A percentile compares a stretch with the other conserved stretches of the same genome.
phyloP scores from a whole-genome alignment of 2,888 invertebrate species.

The Phasia obesa region DNA sequence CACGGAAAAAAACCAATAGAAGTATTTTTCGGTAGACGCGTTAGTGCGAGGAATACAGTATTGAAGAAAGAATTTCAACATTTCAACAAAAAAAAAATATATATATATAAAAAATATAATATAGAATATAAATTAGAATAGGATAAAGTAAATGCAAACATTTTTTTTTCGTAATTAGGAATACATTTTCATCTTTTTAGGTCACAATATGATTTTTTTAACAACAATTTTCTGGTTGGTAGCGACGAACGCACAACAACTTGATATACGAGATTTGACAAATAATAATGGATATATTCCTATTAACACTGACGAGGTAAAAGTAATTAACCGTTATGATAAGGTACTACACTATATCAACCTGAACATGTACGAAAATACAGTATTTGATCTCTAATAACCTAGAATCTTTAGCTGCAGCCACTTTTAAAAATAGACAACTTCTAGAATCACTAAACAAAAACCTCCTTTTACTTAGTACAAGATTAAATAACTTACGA shows the following conservation, averaged over 20 bases:
- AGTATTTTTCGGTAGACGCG: no score
- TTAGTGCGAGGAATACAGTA: constrained; percentile 9
- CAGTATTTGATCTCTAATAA: background rate
- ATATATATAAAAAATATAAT: background rate
- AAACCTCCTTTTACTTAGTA: constrained; percentile 45
- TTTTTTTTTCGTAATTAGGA: background rate
- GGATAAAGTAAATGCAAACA: background rate
- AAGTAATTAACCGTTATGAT: no score
- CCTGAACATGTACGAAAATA: background rate
- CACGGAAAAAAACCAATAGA: background rate
- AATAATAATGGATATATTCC: background rate
- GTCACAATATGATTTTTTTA: no score
- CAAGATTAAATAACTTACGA: constrained; percentile 37
- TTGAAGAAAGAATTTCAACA: constrained; percentile 33
- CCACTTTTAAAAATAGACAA: constrained; percentile 30
- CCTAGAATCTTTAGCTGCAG: background rate
- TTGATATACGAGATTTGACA: background rate
- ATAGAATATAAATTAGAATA: background rate
- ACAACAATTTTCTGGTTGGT: background rate
- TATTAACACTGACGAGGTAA: background rate
- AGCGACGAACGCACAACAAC: background rate
- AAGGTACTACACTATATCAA: constrained; percentile 25
- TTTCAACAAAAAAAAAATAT: background rate
- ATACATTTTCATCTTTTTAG: no score
- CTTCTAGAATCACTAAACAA: constrained; percentile 47